Conservation (phyloP, 92 coral and sea anemone species). For the Desmophyllum pertusum region DNA sequence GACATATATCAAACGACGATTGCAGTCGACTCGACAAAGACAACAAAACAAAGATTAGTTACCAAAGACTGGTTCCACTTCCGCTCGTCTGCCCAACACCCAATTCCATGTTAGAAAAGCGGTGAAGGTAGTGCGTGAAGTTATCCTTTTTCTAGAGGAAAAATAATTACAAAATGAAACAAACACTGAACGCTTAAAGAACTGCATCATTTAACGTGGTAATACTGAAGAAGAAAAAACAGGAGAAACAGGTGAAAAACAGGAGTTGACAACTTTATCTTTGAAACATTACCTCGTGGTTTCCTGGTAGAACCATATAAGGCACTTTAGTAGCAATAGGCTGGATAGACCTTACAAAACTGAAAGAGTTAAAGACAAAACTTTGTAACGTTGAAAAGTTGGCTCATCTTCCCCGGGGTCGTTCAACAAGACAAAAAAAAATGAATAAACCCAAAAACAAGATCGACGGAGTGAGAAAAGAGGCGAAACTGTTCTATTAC, state of each 20-base stretch:
- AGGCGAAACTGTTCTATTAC: no score
- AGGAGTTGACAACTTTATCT: neutral
- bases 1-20: no score
- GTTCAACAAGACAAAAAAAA: no score
- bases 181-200: neutral
- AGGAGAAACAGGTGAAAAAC: no score
- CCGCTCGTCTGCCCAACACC: constrained; percentile 81
- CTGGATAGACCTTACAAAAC: constrained; percentile 87
- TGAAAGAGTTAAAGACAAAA: neutral
- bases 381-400: no score
- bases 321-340: constrained; percentile 80
- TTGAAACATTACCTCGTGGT: constrained; percentile 75
- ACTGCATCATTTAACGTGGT: no score
- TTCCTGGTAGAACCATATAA: constrained; percentile 89
- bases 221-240: no score
- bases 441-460: no score
- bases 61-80: constrained; percentile 87
- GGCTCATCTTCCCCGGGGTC: no score
- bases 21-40: neutral
- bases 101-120: constrained; percentile 80
- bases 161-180: neutral
- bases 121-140: constrained; percentile 78
- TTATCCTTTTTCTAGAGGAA: constrained; percentile 44
- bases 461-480: no score
- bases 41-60: neutral